Evolutionary conservation across 2,888 invertebrate genomes (phyloP), one percentile per base, ranked within the genome.

Genomic region (Empis stercorea): DNA sequence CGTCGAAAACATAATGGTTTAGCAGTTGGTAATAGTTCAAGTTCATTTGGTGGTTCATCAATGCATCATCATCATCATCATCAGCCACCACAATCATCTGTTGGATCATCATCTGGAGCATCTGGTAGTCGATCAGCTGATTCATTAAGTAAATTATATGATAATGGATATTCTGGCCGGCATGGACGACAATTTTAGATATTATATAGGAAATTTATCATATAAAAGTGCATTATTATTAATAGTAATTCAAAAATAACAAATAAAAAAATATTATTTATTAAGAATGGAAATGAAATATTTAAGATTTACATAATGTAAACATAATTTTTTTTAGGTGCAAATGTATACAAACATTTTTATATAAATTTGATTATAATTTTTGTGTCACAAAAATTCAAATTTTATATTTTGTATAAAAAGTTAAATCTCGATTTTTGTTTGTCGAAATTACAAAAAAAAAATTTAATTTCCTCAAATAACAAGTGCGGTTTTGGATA

Each of bases 91-190:
- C 36, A 57, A 42, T 57, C 61, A 54, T 51, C 59, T 48, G 62
- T 65, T 23, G 56, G 57, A 23, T 59, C 61, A 44, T 59, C 59
- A 30, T 50, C 54, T 32, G 51, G 62, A 59, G 3, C 59, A 36
- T 57, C 44, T 80, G 84, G 63, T 75, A 84, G 78, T 54, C 76
- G 80, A 64, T 57, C 58, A 20, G 76, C 79, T 49, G 84, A 82
- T 65, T 83, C 81, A 62, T 78, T 88, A 60, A 87, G 87, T 75
- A 91, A 89, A 74, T 77, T 89, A 59, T 91, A 88, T 74, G 89
- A 87, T 70, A 80, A 82, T 66, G 86, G 85, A 64, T 87, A 87
- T 72, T 79, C 81, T 56, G 85, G 66, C 52, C 79, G 69, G 56
- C 68, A 69, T 54, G 66, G 67, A 32, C 66, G 66, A 44, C 68